Evolutionary conservation across 2,797 vertebrate genomes (phyloP).

Genomic region (Peromyscus nudipes): DNA sequence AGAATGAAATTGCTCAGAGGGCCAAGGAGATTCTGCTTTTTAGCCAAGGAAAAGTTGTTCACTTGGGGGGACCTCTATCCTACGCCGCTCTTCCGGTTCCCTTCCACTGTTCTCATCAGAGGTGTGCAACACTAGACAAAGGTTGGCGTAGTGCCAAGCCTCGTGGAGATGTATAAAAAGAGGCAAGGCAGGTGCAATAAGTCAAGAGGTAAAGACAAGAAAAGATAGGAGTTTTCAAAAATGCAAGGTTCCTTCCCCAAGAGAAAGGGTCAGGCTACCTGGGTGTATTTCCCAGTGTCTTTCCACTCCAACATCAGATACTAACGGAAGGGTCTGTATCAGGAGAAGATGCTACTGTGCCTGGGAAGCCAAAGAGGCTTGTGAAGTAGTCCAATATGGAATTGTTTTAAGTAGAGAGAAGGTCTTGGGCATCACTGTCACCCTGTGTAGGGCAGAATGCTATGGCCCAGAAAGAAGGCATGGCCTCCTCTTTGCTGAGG

Average conservation of each 20-base stretch:
- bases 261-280: neutral
- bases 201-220: neutral
- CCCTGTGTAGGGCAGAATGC: neutral
- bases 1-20: neutral
- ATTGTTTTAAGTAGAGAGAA: neutral
- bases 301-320: neutral
- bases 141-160: neutral
- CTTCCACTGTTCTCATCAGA: neutral
- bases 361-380: neutral
- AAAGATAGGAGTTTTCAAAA: neutral
- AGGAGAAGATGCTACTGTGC: neutral
- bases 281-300: slow-evolving; percentile 1
- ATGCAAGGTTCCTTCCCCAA: neutral
- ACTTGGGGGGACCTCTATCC: neutral
- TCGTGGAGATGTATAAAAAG: neutral
- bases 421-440: neutral
- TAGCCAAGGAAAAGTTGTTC: neutral
- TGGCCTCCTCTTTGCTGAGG: neutral
- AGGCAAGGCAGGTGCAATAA: neutral
- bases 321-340: neutral
- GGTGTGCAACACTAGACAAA: neutral
- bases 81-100: neutral
- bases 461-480: neutral
- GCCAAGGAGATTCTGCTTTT: neutral
- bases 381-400: neutral